Evolutionary conservation across 2,888 invertebrate genomes (phyloP), one percentile per base, ranked within the genome.

Genomic region (Drosophila hamatofila): DNA sequence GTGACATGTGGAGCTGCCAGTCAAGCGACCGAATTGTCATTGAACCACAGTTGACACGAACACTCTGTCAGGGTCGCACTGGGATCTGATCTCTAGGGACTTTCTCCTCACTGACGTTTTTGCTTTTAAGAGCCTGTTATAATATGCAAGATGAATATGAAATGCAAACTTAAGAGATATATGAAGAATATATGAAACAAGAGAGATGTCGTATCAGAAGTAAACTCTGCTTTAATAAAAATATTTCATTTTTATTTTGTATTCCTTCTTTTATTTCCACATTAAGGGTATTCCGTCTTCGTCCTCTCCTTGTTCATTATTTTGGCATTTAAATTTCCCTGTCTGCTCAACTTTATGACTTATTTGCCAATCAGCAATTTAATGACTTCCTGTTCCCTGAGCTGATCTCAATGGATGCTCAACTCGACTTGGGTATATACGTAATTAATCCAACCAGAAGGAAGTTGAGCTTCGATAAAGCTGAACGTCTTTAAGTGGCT

Each of bases 11-110:
- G 52, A 49, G 54, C 51, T 59, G 61, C 55, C 78, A 58, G 66
- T 33, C 56, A 54, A 60, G 18, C 74, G 41, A 57, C 58, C 54
- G 67, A 65, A 65, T 78, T 81, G 76, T 70, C 70, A 81, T 71
- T 84, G 82, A 84, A 70, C 74, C 80, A 57, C 81, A 81, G 61
- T 69, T 78, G 78, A 81, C 81, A 60, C 65, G 59, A 67, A 25
- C 51, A 55, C 58, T 52, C 61, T 61, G 64, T 69, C 81, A 61
- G 69, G 56, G 42, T 52, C 37, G 68, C 21, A 46, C n/a, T 21
- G 23, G 51, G 33, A 58, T 54, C 42, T 21, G 33, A 39, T 64
- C 80, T 65, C 80, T n/a, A 16, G 69, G 73, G 72, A 80, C 52
- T 57, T 41, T 41, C 52, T 62, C 51, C 33, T 56, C 30, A 46